phyloP scores from a whole-genome alignment of 1,140 invertebrate genomes.

The Antheraea mylitta region DNA sequence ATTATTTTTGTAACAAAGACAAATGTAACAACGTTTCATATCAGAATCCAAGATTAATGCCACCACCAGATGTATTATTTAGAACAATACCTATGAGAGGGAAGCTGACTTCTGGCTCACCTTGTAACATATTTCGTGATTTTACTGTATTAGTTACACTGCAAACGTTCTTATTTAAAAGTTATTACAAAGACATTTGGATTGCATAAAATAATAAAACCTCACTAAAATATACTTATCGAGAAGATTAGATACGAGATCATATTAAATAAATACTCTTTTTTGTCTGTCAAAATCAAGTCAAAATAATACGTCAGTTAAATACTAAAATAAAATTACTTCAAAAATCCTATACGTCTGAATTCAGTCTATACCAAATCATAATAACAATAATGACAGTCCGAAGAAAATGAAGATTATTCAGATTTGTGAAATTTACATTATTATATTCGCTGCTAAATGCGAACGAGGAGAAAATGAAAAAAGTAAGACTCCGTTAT shows the following conservation, averaged over 20 bases:
- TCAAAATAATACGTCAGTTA: neutral
- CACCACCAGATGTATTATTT: neutral
- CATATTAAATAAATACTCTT: neutral
- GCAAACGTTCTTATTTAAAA: neutral
- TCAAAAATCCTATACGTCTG: too few relatives aligned
- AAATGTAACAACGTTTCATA: constrained; percentile 39
- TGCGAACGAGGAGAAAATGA: constrained; percentile 17
- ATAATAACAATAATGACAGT: constrained; percentile 7
- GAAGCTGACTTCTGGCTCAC: neutral
- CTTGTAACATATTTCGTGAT: neutral
- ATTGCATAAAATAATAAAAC: neutral
- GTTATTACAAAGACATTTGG: neutral
- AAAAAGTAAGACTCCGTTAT: constrained; percentile 31
- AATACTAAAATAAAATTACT: too few relatives aligned
- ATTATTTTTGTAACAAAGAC: constrained; percentile 41
- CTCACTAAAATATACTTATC: neutral
- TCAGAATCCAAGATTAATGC: constrained; percentile 20
- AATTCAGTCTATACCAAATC: too few relatives aligned
- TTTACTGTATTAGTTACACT: neutral
- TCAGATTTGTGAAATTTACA: constrained; percentile 10
- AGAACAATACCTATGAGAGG: neutral
- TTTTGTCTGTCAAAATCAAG: neutral
- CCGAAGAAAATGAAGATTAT: constrained; percentile 20
- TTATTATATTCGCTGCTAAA: constrained; percentile 17
- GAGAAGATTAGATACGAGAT: too few relatives aligned